Conservation (phyloP, 2,797 vertebrate species). For the Tapirus indicus region DNA sequence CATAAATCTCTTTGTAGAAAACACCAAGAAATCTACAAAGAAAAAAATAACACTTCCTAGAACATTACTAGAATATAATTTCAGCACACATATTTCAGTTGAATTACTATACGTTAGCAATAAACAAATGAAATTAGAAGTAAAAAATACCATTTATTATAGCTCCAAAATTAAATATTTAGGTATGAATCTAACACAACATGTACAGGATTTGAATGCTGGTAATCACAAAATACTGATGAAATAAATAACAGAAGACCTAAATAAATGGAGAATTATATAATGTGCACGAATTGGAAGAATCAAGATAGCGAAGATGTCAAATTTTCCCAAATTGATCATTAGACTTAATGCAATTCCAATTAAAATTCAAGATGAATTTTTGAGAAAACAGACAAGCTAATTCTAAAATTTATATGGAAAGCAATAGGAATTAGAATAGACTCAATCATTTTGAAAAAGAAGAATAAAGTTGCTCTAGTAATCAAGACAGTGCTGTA, state of each 20-base stretch:
- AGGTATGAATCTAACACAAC: background rate
- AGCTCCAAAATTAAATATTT: background rate
- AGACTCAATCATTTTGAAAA: background rate
- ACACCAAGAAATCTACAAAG: background rate
- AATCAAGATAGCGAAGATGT: background rate
- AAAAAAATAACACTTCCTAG: background rate
- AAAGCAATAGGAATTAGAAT: background rate
- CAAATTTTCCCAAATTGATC: background rate
- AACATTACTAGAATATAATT: background rate
- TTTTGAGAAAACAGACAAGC: background rate
- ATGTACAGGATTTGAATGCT: background rate
- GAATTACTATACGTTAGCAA: background rate
- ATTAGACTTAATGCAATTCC: background rate
- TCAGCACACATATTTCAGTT: background rate
- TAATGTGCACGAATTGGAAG: background rate
- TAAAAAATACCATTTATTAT: background rate
- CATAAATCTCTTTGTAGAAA: background rate
- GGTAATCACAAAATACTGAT: background rate
- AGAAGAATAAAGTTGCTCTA: background rate
- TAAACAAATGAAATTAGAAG: background rate
- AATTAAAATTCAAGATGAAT: background rate
- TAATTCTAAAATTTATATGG: background rate
- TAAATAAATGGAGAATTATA: background rate
- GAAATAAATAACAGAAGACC: background rate
- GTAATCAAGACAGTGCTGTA: background rate